Percentiles rank a stretch among this genome's conserved stretches.
These are phyloP conservation scores for Erebia palarica DNA, from an alignment of 2,888 invertebrate species.

Conservation along the genomic window DNA sequence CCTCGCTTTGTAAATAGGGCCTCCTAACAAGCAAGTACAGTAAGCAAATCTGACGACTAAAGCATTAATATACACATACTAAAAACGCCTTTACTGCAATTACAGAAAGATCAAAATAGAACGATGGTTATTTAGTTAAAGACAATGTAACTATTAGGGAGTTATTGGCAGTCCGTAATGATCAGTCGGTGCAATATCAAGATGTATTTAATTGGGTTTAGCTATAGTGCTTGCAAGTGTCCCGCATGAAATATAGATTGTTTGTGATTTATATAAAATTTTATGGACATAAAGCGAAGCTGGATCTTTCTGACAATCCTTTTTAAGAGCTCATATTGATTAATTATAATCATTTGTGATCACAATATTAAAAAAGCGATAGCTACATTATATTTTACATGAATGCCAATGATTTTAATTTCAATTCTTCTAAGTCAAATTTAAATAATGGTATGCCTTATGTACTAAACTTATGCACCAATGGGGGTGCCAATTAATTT, in stretches of 20 bases:
- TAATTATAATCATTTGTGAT: not conserved
- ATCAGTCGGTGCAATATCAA: conserved; percentile 67
- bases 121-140: conserved; percentile 22
- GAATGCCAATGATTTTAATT: not conserved
- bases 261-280: conserved; percentile 63
- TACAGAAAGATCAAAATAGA: conserved; percentile 20
- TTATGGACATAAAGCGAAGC: conserved; percentile 14
- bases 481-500: not conserved
- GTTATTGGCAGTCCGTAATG: conserved; percentile 62
- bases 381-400: not conserved
- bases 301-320: not conserved
- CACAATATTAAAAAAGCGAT: not conserved
- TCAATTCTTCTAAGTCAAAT: too few species aligned
- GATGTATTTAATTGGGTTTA: conserved; percentile 76
- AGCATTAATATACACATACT: conserved; percentile 10
- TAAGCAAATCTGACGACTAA: conserved; percentile 18
- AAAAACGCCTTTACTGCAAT: conserved; percentile 30
- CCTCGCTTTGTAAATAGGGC: conserved; percentile 42
- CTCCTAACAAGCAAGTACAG: conserved; percentile 45
- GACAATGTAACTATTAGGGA: conserved; percentile 35
- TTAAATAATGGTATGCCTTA: not conserved
- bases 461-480: too few species aligned
- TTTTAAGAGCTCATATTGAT: too few species aligned
- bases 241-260: conserved; percentile 69
- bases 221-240: conserved; percentile 61